Evolutionary conservation across 2,888 invertebrate species (phyloP).

Genomic region (Gymnoscelis rufifasciata): DNA sequence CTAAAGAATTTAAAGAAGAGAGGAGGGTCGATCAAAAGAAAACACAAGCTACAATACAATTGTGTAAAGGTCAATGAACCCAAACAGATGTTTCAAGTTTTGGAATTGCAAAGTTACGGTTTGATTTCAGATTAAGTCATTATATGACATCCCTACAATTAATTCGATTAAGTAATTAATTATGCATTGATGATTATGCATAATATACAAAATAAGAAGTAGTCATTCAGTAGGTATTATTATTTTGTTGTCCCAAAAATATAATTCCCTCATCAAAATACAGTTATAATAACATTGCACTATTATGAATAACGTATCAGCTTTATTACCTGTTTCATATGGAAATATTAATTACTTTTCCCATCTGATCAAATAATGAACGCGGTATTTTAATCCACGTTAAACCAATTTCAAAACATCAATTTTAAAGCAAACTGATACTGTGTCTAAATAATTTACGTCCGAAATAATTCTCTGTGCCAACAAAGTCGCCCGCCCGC

Average conservation of each 20-base stretch:
- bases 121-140: neutral
- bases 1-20: neutral
- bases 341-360: constrained; percentile 9
- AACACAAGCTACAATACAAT: constrained; percentile 4
- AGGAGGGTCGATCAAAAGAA: constrained; percentile 3
- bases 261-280: neutral
- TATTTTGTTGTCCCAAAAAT: neutral
- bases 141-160: too few relatives aligned
- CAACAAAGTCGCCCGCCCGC: constrained; percentile 67
- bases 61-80: constrained; percentile 1
- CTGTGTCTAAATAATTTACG: constrained; percentile 69
- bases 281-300: neutral
- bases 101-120: neutral
- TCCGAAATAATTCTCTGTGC: constrained; percentile 71
- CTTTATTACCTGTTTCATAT: neutral
- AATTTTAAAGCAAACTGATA: constrained; percentile 55
- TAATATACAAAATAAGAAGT: too few relatives aligned
- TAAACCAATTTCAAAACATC: constrained; percentile 43
- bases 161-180: too few relatives aligned
- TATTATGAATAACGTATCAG: neutral
- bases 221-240: too few relatives aligned
- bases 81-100: neutral
- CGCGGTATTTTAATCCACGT: neutral
- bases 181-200: too few relatives aligned
- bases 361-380: constrained; percentile 6